Evolutionary conservation across 2,113 vertebrate genomes (phyloP).

Genomic region (Abramis brama): DNA sequence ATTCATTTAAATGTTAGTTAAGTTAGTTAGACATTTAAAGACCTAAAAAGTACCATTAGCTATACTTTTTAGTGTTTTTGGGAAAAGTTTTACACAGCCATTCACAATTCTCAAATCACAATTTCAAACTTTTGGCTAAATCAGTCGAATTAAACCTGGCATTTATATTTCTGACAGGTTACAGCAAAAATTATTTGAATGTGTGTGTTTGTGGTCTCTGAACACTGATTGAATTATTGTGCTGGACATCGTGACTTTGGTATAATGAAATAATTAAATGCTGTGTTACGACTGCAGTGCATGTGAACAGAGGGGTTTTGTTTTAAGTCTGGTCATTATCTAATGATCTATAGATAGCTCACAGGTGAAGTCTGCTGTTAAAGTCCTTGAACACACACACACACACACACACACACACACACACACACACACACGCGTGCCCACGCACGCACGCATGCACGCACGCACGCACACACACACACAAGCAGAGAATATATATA

Average conservation of each 20-base stretch:
- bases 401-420: neutral
- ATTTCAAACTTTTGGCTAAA: neutral
- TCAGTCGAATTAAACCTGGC: neutral
- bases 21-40: no score
- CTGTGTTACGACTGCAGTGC: no score
- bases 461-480: neutral
- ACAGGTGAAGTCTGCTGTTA: slow-evolving; percentile 13
- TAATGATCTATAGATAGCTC: slow-evolving; percentile 19
- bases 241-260: slow-evolving; percentile 1
- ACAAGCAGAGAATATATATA: neutral
- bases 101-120: neutral
- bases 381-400: neutral
- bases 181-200: neutral
- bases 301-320: slow-evolving; percentile 45
- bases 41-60: no score
- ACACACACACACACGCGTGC: neutral
- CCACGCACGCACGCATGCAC: neutral
- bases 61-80: neutral
- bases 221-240: slow-evolving; percentile 4
- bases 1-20: no score
- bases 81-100: neutral
- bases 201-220: slow-evolving; percentile 26
- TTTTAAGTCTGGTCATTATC: slow-evolving; percentile 33
- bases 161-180: neutral
- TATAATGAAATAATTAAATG: neutral